Evolutionary conservation across 2,113 vertebrate species (phyloP), one percentile per base, ranked within the genome.

Genomic region (Planiliza haematocheilus): DNA sequence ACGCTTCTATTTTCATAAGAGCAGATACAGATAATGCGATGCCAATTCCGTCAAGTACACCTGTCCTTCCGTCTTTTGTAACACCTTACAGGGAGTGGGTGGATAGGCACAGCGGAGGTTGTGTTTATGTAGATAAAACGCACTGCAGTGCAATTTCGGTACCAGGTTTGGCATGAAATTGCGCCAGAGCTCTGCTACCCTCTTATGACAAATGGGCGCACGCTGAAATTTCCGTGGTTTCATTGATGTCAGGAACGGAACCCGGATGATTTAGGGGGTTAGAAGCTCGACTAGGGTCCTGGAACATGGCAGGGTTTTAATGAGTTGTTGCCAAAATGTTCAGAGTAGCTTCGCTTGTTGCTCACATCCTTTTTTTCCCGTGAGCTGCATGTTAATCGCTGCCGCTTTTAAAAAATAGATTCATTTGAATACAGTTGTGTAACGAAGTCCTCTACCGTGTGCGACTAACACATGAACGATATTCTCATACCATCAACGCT

Each of bases 61-160:
- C 66, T 74, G 10, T 34, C 30, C 57, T 75, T 56, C 56, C 2
- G 16, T 69, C 48, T 78, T 61, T 66, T 37, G 20, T 39, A 20
- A 61, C 48, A 52, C 12, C 7, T 69, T 72, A 49, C 37, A 11
- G 55, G 49, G 64, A 34, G 75, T 50, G 71, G 61, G 67, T 53
- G 56, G 69, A 74, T 57, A 6, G 9, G 52, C 41, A 17, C 17
- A 59, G 55, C 53, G 56, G 55, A 74, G 60, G 48, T 57, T 72
- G 56, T 68, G 66, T 67, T 69, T 45, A 74, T 12, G 2, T 50
- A 70, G 81, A 77, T 82, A 73, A 65, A 70, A 60, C 55, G 24
- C 5, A 42, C 30, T 24, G 45, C 20, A 10, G 20, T 57, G 51
- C 34, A 82, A 51, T 55, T 83, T 36, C 45, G 42, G 43, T 52